Conservation (phyloP, 2,113 vertebrate species). For the Chunga burmeisteri region DNA sequence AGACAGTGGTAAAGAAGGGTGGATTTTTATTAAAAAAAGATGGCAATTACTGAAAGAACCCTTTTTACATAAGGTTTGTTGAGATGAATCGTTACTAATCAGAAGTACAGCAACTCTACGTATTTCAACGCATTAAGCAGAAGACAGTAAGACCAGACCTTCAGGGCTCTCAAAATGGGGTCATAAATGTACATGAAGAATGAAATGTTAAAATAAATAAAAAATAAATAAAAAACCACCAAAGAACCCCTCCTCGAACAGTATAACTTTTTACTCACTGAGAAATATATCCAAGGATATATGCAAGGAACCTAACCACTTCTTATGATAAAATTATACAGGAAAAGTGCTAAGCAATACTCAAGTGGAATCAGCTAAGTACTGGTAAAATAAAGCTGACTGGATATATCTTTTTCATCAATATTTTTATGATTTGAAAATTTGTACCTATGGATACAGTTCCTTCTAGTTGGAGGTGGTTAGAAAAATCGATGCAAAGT, state of each 20-base stretch:
- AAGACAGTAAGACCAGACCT: not conserved
- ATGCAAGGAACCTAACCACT: not conserved
- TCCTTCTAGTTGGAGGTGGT: constrained; percentile 3
- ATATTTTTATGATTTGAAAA: constrained; percentile 1
- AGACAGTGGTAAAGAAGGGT: not conserved
- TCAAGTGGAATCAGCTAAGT: not conserved
- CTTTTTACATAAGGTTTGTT: not conserved
- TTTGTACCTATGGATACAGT: not conserved
- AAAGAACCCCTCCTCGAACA: not conserved
- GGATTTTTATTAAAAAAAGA: not conserved
- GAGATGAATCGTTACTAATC: not conserved
- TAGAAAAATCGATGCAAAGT: constrained; percentile 47
- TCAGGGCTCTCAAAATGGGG: not conserved
- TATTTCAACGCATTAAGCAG: not conserved
- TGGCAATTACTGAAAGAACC: not conserved
- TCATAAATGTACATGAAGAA: not conserved
- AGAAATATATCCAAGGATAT: not conserved
- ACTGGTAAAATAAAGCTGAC: not conserved
- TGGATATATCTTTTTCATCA: not conserved
- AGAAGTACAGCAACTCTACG: not conserved
- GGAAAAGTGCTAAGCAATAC: not conserved
- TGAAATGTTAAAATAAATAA: not conserved
- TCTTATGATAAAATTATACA: not conserved
- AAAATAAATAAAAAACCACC: not conserved
- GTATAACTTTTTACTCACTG: not conserved